Evolutionary conservation across 2,113 vertebrate species (phyloP), one percentile per base, ranked within the genome.

Genomic region (Trichechus manatus): DNA sequence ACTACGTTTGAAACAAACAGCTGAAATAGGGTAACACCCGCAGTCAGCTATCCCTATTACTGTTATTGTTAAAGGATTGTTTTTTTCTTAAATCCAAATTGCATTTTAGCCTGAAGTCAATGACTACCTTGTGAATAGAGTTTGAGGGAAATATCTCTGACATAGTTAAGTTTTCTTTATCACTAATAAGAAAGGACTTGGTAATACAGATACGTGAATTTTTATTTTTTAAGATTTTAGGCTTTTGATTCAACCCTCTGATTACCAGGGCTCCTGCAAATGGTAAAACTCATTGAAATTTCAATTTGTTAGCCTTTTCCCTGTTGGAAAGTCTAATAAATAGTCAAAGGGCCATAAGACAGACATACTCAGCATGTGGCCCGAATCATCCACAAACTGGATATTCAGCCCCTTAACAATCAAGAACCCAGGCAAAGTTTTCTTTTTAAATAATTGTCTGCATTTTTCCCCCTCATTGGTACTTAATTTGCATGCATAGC

Each of bases 401-500:
- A 44, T 95, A 97, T 95, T 84, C 96, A 91, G 91, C 96, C 96
- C 85, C 83, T 94, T 97, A 87, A 91, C 94, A 95, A 93, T 95
- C 77, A 97, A 92, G 93, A 97, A 74, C 79, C 78, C 77, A 39
- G 89, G 85, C 84, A 90, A 36, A 7, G 72, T 97, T 97, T 98
- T 97, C 87, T 94, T 98, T 98, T 97, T 96, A 59, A 97, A 91
- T 93, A 96, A 96, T 89, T 96, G 74, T 98, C 97, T 13, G 89
- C 98, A 82, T 97, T 95, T 97, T 66, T 94, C 87, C 91, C 81
- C 93, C 93, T 94, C 91, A 92, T 92, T 97, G 97, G 95, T 95
- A 97, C 56, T 74, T 93, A 95, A 91, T 98, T 98, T 98, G 89
- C 96, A 89, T 78, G 86, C 95, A 80, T 47, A 97, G 97, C 94